Evolutionary conservation across 2,888 invertebrate genomes (phyloP).

Genomic region (Sinodicranocentrus sp.): DNA sequence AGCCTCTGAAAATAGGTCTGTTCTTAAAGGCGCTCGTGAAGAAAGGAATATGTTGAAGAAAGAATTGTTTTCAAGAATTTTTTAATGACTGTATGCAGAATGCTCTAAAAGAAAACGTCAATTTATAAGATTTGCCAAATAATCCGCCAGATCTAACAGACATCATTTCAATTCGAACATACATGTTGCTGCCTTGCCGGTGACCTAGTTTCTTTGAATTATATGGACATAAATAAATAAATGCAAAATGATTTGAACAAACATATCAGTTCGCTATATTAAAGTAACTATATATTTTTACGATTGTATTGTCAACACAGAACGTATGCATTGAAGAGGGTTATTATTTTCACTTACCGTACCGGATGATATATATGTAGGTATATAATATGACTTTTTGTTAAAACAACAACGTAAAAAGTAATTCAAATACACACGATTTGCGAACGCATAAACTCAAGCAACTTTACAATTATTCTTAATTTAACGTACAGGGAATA

Average conservation of each 20-base stretch:
- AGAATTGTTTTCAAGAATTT: constrained; percentile 74
- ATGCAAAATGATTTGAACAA: background rate
- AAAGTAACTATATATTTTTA: constrained; percentile 31
- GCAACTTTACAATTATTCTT: no score
- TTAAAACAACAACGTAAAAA: background rate
- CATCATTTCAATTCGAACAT: no score
- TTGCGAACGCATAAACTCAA: background rate
- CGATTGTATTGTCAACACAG: constrained; percentile 66
- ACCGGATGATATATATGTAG: background rate
- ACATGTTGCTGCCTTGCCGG: no score
- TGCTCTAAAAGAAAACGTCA: no score
- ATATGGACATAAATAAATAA: no score
- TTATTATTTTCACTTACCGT: constrained; percentile 5
- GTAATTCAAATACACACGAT: background rate
- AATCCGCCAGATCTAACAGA: no score
- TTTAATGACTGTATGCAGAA: background rate
- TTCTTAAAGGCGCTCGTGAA: constrained; percentile 79
- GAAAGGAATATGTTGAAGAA: constrained; percentile 77
- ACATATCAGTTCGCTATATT: no score
- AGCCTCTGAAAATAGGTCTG: constrained; percentile 79
- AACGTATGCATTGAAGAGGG: constrained; percentile 46
- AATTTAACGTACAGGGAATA: no score
- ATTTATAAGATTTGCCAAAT: no score
- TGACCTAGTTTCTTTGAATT: no score
- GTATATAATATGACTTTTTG: background rate